Base-by-base conservation (phyloP, 2,797 vertebrate genomes). In the Philypnodon macrostomus region DNA sequence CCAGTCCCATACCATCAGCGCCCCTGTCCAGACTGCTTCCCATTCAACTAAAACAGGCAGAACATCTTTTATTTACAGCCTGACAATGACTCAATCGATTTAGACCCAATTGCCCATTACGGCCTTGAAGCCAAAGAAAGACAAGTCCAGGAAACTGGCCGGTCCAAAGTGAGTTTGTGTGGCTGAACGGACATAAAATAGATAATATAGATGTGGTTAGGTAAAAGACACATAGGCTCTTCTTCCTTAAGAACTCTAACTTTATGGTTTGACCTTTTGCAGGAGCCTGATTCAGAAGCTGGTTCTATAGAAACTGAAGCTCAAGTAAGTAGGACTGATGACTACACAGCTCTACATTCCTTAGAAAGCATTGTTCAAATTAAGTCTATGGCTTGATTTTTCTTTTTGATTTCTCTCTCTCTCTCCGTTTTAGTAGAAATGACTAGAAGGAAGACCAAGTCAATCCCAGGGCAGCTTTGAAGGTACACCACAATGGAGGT, bases 31-130 rank as follows among this genome's bases (percentile, higher is more conserved):
- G 36, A 52, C 29, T 44, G 45, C 32, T 30, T 37, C 58, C 23
- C 33, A 38, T 30, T 10, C 34, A 56, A 71, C 73, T 71, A 24
- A 75, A 74, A 55, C 56, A 58, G 66, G 30, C 42, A 69, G 65
- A 49, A 41, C 37, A 7, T 70, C 75, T 76, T 79, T 52, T 82
- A 72, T 77, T 80, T 58, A 9, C 79, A 81, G 67, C 74, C 51
- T 36, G 71, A 79, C 77, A 74, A 36, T 19, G 42, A 79, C 45
- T 79, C 21, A 2, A 53, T 75, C 2, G 59, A 37, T 78, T 74
- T 79, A 72, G 65, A 80, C 56, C 34, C 69, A 45, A 58, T 39
- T 5, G 2, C 30, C 76, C 70, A 54, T 75, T 73, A 69, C 71
- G 54, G 39, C 80, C 14, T 71, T 1, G 73, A 73, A 58, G 74